Evolutionary conservation across 2,888 invertebrate genomes (phyloP), one percentile per base, ranked within the genome.

Genomic region (Drosophila macrospina): DNA sequence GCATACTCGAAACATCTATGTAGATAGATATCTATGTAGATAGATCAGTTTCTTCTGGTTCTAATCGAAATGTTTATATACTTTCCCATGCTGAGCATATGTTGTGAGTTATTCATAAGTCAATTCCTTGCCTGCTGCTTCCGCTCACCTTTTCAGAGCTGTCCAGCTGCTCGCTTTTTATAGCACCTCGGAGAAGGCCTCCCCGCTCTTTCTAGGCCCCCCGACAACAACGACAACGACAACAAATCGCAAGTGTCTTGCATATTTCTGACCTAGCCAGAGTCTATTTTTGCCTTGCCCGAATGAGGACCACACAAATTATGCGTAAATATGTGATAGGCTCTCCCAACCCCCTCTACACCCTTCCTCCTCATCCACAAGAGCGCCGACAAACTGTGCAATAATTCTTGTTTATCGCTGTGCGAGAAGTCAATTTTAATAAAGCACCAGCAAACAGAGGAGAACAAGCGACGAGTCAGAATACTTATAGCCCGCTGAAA

Each of bases 361-460:
- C 26, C 5, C 5, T 26, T 26, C 26, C 3, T 8, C 13, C 24
- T 37, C 4, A 8, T 39, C 4, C 15, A 15, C 28, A 4, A 1
- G 24, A 16, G 39, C 26, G 4, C 48, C 57, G 32, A 16, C 44
- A 55, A 59, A 42, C 60, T 60, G 13, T 47, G 66, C 54, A 68
- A 77, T 77, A 80, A 79, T 79, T 80, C 76, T 82, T 68, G 80
- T 85, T 85, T 82, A 82, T 82, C 82, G 80, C 72, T 80, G 80
- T 77, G 85, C 83, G 66, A 81, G 84, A 83, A 84, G 85, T 82
- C 85, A 84, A 84, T 81, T 82, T 84, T 78, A 78, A 76, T 76
- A 78, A 73, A 67, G 61, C 78, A 81, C 15, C 61, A 59, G 51
- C 20, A 55, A 48, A 26, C 54, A 41, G 13, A n/a, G n/a, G n/a